Evolutionary conservation across 2,113 vertebrate genomes (phyloP).

Genomic region (Ursus arctos): DNA sequence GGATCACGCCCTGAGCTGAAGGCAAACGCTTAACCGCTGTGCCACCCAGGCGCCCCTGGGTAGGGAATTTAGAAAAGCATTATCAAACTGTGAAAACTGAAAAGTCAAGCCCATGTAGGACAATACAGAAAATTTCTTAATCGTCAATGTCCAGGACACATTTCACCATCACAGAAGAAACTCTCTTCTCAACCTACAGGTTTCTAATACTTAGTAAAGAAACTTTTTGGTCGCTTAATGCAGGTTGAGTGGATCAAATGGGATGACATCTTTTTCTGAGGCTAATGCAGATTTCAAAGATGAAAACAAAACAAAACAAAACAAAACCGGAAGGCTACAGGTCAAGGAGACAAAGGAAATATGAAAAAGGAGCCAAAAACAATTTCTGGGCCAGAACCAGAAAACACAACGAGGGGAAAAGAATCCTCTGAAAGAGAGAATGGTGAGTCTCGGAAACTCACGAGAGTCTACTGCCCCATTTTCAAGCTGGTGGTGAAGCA

Average conservation of each 20-base stretch:
- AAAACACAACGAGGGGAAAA: neutral
- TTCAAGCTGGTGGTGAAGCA: neutral
- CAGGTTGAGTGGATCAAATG: neutral
- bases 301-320: neutral
- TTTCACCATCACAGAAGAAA: neutral
- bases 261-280: neutral
- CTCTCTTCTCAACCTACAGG: neutral
- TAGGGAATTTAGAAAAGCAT: constrained; percentile 13
- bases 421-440: neutral
- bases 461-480: neutral
- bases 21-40: no score
- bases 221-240: neutral
- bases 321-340: neutral
- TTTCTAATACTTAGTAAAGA: neutral
- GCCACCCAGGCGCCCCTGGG: no score
- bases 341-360: neutral
- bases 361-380: neutral
- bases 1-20: no score
- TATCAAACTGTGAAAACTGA: neutral
- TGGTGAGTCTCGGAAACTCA: neutral
- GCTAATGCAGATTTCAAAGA: neutral
- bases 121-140: neutral
- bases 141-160: neutral
- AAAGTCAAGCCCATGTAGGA: neutral
- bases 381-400: neutral